These are phyloP conservation scores for Polydrusus cervinus DNA, from an alignment of 2,888 invertebrate genomes.

Conservation along the genomic window DNA sequence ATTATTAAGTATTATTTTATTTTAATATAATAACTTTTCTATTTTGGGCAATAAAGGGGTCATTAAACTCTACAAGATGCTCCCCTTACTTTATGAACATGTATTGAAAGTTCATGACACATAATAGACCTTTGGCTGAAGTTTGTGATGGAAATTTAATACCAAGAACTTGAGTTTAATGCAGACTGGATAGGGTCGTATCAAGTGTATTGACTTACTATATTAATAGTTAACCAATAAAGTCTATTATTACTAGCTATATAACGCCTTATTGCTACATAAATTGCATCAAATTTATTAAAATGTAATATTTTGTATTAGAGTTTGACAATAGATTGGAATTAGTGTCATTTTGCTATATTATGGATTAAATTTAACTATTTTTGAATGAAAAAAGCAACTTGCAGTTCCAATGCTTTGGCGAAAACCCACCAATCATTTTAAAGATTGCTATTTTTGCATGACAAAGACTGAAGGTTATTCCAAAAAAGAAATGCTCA, in stretches of 20 bases:
- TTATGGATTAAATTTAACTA: too few relatives aligned
- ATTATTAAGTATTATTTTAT: too few relatives aligned
- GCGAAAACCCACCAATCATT: too few relatives aligned
- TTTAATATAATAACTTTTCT: neutral
- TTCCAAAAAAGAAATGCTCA: too few relatives aligned
- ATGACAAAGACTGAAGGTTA: too few relatives aligned
- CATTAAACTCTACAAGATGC: neutral
- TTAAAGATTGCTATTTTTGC: too few relatives aligned
- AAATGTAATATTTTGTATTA: too few relatives aligned
- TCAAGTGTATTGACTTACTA: neutral
- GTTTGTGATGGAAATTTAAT: neutral
- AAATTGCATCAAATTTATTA: too few relatives aligned
- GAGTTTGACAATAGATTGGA: too few relatives aligned
- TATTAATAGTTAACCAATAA: neutral
- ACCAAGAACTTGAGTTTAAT: slow-evolving; percentile 1
- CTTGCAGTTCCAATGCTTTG: too few relatives aligned
- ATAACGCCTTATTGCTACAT: neutral
- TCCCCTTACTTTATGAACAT: neutral
- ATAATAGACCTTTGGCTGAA: neutral
- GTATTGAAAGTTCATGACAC: neutral
- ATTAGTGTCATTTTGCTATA: too few relatives aligned
- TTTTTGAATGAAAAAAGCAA: too few relatives aligned
- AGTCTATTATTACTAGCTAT: neutral
- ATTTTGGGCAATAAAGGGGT: neutral
- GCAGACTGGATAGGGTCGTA: neutral